Conservation (phyloP, 1,140 invertebrate species). For the Ceratitis capitata region DNA sequence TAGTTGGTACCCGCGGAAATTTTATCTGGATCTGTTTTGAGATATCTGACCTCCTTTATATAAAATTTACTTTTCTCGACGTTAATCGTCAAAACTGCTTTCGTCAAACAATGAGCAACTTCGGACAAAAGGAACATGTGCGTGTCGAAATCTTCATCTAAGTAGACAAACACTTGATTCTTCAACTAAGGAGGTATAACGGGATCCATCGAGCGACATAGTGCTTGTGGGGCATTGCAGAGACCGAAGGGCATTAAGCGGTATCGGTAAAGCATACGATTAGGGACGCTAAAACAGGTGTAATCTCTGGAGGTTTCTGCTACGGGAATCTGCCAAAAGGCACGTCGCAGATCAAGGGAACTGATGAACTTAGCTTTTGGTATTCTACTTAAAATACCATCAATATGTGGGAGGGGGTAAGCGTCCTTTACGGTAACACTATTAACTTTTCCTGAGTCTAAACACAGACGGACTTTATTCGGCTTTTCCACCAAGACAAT, state of each 20-base stretch:
- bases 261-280: neutral
- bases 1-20: neutral
- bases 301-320: constrained; percentile 47
- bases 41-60: neutral
- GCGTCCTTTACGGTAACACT: constrained; percentile 40
- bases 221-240: neutral
- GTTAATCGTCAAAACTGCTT: neutral
- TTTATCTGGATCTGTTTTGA: neutral
- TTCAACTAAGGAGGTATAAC: constrained; percentile 18
- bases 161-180: constrained; percentile 36
- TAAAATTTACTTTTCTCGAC: neutral
- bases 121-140: neutral
- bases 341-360: no score
- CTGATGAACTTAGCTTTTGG: constrained; percentile 41
- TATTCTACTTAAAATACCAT: constrained; percentile 43
- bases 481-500: constrained; percentile 52
- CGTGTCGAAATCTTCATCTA: constrained; percentile 30
- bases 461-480: constrained; percentile 50
- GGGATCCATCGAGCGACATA: constrained; percentile 35
- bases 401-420: no score
- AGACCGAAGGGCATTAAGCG: neutral
- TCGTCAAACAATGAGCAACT: neutral
- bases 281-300: constrained; percentile 54
- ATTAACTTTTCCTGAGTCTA: constrained; percentile 57
- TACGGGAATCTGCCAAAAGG: constrained; percentile 47